These are phyloP conservation scores for Harpagifer antarcticus DNA, from an alignment of 2,797 vertebrate genomes.

Conservation along the genomic window DNA sequence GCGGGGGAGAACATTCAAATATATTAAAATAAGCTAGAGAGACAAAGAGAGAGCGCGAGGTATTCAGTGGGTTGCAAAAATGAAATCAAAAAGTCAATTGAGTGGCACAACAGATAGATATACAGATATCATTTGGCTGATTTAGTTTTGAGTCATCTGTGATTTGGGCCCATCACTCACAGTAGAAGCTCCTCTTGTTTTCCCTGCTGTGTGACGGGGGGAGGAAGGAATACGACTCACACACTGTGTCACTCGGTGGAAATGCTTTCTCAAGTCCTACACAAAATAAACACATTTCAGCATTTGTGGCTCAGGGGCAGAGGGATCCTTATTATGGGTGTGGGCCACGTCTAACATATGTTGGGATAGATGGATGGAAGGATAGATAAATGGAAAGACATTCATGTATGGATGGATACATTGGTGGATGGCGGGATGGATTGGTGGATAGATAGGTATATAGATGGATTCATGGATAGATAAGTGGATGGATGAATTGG, in stretches of 20 bases:
- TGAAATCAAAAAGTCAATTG: conserved; percentile 67
- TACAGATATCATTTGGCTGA: conserved; percentile 66
- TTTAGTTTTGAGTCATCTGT: conserved; percentile 61
- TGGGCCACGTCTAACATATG: too few species aligned
- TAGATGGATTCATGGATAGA: too few species aligned
- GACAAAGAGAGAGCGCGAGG: conserved; percentile 36
- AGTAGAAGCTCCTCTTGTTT: conserved; percentile 20
- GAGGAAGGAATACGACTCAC: conserved; percentile 17
- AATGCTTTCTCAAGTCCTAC: neutral
- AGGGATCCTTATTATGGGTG: too few species aligned
- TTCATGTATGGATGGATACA: too few species aligned
- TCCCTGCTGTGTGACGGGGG: neutral
- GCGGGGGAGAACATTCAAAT: conserved; percentile 50
- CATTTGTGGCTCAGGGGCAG: too few species aligned
- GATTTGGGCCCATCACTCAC: conserved; percentile 58
- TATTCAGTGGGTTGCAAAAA: conserved; percentile 53
- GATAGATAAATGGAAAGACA: too few species aligned
- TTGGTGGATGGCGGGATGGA: too few species aligned
- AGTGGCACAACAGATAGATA: conserved; percentile 60
- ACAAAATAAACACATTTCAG: neutral
- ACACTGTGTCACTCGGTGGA: neutral
- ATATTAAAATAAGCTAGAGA: conserved; percentile 63
- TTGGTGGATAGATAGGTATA: too few species aligned
- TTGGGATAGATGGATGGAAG: too few species aligned
- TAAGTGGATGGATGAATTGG: too few species aligned